Conservation (phyloP, 2,888 invertebrate genomes). For the Chydorus sphaericus region DNA sequence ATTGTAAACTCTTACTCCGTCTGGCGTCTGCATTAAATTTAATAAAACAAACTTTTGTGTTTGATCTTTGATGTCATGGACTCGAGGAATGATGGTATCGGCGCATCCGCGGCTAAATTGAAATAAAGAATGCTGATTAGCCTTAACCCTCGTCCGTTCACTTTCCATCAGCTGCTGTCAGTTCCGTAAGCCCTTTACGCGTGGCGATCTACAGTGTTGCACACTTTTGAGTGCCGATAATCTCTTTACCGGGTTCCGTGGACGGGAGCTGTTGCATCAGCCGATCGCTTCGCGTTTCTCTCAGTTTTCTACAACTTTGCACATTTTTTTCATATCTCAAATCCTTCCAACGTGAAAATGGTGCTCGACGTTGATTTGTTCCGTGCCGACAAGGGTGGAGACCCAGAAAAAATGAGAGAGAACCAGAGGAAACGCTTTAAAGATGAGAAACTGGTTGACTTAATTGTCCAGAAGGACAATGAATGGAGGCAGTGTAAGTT, state of each 20-base stretch:
- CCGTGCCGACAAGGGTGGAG: constrained; percentile 86
- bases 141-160: no score
- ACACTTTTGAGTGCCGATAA: no score
- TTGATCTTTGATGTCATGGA: no score
- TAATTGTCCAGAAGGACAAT: constrained; percentile 74
- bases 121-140: no score
- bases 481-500: constrained; percentile 63
- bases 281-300: background rate
- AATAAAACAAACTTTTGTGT: no score
- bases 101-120: no score
- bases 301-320: background rate
- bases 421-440: constrained; percentile 88
- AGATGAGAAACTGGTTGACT: constrained; percentile 79
- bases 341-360: constrained; percentile 41
- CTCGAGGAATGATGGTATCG: no score
- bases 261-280: constrained; percentile 2
- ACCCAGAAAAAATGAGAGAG: constrained; percentile 76
- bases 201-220: no score
- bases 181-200: no score
- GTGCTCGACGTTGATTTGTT: constrained; percentile 94
- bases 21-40: no score
- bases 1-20: no score
- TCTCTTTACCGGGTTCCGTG: background rate
- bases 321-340: background rate
- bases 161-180: no score